phyloP scores from a whole-genome alignment of 2,113 vertebrate genomes.

The Eurypyga helias region DNA sequence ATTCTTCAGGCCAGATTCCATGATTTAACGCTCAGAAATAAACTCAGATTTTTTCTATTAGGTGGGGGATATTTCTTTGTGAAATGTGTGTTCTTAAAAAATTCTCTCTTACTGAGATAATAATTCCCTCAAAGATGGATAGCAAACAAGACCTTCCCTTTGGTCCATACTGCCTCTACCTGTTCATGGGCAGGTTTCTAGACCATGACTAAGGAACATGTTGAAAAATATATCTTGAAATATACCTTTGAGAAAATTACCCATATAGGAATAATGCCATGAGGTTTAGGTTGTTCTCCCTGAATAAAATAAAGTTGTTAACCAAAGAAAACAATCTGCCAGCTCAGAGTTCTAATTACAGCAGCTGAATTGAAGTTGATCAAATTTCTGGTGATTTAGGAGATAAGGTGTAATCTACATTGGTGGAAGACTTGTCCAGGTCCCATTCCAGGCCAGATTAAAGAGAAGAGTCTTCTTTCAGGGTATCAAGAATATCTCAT shows the following conservation, averaged over 20 bases:
- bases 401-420: not conserved
- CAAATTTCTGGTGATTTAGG: not conserved
- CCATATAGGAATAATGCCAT: not conserved
- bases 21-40: not conserved
- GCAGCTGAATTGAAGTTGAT: not conserved
- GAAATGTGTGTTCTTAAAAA: not conserved
- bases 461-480: not conserved
- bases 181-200: constrained; percentile 43
- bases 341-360: not conserved
- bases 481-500: not conserved
- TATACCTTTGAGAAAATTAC: constrained; percentile 46
- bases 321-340: not conserved
- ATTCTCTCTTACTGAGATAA: constrained; percentile 32
- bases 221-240: constrained; percentile 26
- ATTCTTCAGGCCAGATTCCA: not conserved
- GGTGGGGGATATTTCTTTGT: not conserved
- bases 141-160: not conserved
- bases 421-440: not conserved
- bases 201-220: not conserved
- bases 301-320: not conserved
- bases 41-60: not conserved
- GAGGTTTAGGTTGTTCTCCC: not conserved
- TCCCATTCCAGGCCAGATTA: not conserved
- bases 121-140: constrained; percentile 19
- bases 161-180: not conserved